A percentile compares a stretch with the other conserved stretches of the same genome.
phyloP scores from a whole-genome alignment of 35 echinoderm and acorn worm genomes.

The Ptychodera flava region DNA sequence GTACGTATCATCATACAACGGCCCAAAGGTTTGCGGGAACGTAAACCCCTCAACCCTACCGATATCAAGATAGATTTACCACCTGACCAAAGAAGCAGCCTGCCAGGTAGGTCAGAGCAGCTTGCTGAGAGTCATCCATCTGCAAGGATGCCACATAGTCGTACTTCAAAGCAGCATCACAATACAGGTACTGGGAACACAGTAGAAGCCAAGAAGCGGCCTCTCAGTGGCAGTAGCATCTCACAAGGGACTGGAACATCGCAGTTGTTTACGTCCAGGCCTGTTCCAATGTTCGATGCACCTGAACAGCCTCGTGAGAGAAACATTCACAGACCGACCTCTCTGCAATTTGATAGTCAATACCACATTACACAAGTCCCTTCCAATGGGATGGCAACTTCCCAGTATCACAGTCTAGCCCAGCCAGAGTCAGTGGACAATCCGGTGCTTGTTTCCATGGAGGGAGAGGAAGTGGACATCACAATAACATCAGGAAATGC shows the following conservation, averaged over 20 bases:
- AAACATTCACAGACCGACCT: too few relatives aligned
- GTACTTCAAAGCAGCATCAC: too few relatives aligned
- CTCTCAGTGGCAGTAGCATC: neutral
- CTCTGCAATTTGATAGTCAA: too few relatives aligned
- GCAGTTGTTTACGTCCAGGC: neutral
- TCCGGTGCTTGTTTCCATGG: neutral
- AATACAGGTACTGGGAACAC: neutral
- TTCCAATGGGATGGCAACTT: too few relatives aligned
- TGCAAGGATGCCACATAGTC: too few relatives aligned
- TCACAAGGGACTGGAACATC: neutral
- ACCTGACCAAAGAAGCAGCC: too few relatives aligned
- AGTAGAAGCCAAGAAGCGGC: neutral
- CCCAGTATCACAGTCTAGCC: too few relatives aligned
- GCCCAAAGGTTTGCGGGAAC: neutral
- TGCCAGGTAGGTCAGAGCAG: too few relatives aligned
- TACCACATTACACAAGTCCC: too few relatives aligned
- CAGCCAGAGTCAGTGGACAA: neutral
- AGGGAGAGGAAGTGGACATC: neutral
- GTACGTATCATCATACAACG: neutral
- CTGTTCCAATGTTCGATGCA: too few relatives aligned
- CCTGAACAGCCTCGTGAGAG: too few relatives aligned
- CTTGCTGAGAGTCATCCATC: too few relatives aligned
- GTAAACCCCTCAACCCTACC: neutral
- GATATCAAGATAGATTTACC: neutral
- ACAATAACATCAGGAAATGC: neutral